A percentile compares a stretch with the other conserved stretches of the same genome.
Conservation (phyloP, 2,888 invertebrate species). For the Drosophila macrospina region DNA sequence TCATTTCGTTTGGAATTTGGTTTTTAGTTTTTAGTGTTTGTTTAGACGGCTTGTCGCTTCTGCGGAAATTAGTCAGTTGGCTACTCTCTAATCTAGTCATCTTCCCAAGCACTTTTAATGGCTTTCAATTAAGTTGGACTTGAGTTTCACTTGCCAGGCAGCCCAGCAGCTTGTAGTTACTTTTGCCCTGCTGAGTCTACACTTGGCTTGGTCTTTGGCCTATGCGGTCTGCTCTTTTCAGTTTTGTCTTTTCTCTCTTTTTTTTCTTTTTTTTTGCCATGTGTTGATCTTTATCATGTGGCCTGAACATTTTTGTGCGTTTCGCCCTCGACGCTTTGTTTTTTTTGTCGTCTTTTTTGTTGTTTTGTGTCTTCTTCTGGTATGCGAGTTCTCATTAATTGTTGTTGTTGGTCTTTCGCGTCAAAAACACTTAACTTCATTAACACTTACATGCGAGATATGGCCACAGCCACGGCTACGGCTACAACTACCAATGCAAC, state of each 20-base stretch:
- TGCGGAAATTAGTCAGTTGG: conserved; percentile 3
- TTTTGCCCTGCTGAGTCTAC: conserved; percentile 39
- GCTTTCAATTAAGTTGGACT: conserved; percentile 55
- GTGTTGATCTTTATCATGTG: conserved; percentile 71
- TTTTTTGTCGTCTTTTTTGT: conserved; percentile 42
- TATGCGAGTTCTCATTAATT: conserved; percentile 75
- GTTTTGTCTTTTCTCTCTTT: conserved; percentile 7
- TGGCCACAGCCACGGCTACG: conserved; percentile 44
- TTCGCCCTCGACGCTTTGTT: conserved; percentile 42
- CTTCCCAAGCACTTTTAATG: conserved; percentile 28
- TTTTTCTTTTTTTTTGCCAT: conserved; percentile 51
- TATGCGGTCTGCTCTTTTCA: conserved; percentile 31
- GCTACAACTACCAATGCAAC: conserved; percentile 25
- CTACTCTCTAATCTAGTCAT: conserved; percentile 28
- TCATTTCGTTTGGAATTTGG: neutral
- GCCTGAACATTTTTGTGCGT: conserved; percentile 62
- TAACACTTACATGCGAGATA: conserved; percentile 79
- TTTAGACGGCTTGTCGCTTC: neutral
- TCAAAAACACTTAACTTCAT: conserved; percentile 79
- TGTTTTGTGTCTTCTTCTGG: conserved; percentile 38
- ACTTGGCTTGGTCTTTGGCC: conserved; percentile 39
- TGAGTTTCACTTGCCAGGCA: conserved; percentile 40
- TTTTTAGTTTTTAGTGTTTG: neutral
- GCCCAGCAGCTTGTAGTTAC: conserved; percentile 32
- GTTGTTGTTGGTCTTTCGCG: conserved; percentile 69